A percentile compares a stretch with the other conserved stretches of the same genome.
These are phyloP conservation scores for Zygaena filipendulae DNA, from an alignment of 2,888 invertebrate genomes.

Conservation along the genomic window DNA sequence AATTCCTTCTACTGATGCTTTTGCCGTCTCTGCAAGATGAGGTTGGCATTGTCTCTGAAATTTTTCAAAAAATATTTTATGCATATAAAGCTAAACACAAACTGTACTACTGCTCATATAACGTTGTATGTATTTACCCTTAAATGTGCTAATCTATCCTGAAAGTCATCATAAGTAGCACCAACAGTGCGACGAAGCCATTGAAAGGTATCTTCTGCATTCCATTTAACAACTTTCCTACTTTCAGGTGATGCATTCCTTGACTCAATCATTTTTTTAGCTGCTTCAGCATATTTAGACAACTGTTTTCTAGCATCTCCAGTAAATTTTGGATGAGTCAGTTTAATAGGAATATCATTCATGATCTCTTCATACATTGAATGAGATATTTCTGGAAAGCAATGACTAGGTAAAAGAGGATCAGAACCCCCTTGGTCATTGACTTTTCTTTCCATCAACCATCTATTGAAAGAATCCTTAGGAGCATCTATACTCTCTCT, in stretches of 20 bases:
- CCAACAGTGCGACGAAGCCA: constrained; percentile 94
- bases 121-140: constrained; percentile 54
- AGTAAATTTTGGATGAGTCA: constrained; percentile 94
- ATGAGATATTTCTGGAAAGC: constrained; percentile 91
- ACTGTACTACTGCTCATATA: background rate
- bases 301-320: constrained; percentile 96
- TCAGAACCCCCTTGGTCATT: constrained; percentile 88
- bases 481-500: constrained; percentile 95
- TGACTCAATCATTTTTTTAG: constrained; percentile 96
- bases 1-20: constrained; percentile 93
- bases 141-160: constrained; percentile 88
- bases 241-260: constrained; percentile 93
- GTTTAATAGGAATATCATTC: constrained; percentile 97
- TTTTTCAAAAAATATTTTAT: constrained; percentile 5
- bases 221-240: constrained; percentile 98
- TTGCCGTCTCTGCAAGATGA: constrained; percentile 93
- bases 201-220: constrained; percentile 96
- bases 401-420: constrained; percentile 91
- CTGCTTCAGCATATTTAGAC: constrained; percentile 94
- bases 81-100: too few species aligned
- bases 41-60: constrained; percentile 91
- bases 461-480: constrained; percentile 94
- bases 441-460: constrained; percentile 96
- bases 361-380: constrained; percentile 98
- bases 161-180: constrained; percentile 94